Base-by-base conservation (phyloP, 1,140 invertebrate genomes). In the Alviniconcha marisindica region DNA sequence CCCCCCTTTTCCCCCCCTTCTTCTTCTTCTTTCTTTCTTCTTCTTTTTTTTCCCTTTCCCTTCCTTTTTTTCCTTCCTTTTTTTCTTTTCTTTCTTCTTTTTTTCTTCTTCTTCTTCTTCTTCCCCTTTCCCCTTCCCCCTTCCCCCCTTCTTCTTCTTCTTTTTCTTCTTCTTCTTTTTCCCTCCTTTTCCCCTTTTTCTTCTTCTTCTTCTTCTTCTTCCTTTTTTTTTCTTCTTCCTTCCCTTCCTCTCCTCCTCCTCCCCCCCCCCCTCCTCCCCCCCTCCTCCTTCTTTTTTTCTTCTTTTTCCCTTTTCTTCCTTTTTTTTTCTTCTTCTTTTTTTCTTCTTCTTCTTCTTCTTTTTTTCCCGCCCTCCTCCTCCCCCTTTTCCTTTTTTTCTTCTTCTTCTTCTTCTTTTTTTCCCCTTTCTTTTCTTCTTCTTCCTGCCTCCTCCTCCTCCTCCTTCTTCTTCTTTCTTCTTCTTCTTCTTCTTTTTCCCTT, bases 341-440 rank as follows among this genome's bases (percentile, higher is more conserved):
- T 31, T 69, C n/a, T 69, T 69, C 33, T 10, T 69, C 5, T 69
- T 33, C 18, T 69, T 36, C 10, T 69, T 31, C 63, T 10, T 69
- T 28, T 5, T 24, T 7, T 60, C 24, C 28, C 24, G 24, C 4
- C 4, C 28, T n/a, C n/a, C n/a, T n/a, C n/a, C n/a, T n/a, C n/a
- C n/a, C n/a, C n/a, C n/a, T n/a, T 69, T 31, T 36, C 2, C n/a
- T 69, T 69, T 69, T 28, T 69, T 69, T 69, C n/a, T 69, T 69
- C 31, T 69, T 31, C 21, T 36, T 5, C 24, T 60, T 28, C 4
- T 60, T 28, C 56, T 12, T 60, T n/a, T n/a, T 21, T 51, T 51
- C 21, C 21, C 48, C 21, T 51, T 51, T 51, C 48, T 51, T 51
- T 66, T 18, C 14, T 31, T 66, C 36, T 66, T 12, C 14, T 12